Percentiles rank a stretch among this genome's conserved stretches.
These are phyloP conservation scores for Drosophila busckii DNA, from an alignment of 1,140 invertebrate species.

Conservation along the genomic window DNA sequence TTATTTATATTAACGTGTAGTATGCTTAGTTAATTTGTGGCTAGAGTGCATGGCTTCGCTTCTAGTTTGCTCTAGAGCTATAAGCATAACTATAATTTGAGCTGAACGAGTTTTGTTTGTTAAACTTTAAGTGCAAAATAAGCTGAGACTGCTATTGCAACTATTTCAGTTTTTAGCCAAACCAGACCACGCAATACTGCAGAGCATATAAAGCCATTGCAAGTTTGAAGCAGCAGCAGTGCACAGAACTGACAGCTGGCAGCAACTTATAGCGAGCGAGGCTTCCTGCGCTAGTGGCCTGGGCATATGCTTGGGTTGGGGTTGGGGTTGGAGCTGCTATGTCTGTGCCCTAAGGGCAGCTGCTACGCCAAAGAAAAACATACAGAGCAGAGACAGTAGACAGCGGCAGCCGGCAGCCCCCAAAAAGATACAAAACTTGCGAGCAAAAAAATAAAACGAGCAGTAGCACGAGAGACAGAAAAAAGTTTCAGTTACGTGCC, in stretches of 20 bases:
- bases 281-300: neutral
- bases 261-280: conserved; percentile 58
- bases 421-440: conserved; percentile 71
- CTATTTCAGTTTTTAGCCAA: too few relatives aligned
- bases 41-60: too few relatives aligned
- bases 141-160: too few relatives aligned
- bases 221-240: conserved; percentile 48
- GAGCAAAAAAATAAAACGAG: conserved; percentile 15
- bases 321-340: conserved; percentile 25
- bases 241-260: conserved; percentile 68
- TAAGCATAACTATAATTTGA: too few relatives aligned
- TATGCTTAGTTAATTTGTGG: too few relatives aligned
- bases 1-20: too few relatives aligned
- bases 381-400: conserved; percentile 7
- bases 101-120: too few relatives aligned
- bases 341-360: conserved; percentile 43
- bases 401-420: conserved; percentile 8
- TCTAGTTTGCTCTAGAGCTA: too few relatives aligned
- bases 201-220: conserved; percentile 24
- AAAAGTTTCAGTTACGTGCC: conserved; percentile 78
- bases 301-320: conserved; percentile 5
- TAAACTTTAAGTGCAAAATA: too few relatives aligned
- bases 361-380: conserved; percentile 35
- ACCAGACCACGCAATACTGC: neutral
- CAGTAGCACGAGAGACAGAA: conserved; percentile 32